Evolutionary conservation across 2,113 vertebrate genomes (phyloP), one percentile per base, ranked within the genome.

Genomic region (Triplophysa tibetana): DNA sequence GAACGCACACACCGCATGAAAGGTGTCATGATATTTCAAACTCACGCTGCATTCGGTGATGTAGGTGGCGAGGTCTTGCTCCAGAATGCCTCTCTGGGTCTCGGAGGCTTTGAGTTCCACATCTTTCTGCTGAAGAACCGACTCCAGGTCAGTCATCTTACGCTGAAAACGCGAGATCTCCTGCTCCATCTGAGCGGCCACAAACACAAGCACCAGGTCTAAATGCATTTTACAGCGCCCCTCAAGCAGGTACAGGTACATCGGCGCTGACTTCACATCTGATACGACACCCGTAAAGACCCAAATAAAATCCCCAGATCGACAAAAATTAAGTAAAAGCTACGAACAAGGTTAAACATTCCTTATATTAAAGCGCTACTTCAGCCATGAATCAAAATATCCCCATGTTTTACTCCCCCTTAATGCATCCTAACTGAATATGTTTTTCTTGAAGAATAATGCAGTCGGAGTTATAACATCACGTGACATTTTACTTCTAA

Each of bases 21-120:
- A 38, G 33, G 33, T 38, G 10, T 45, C 10, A 2, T 2, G 11
- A 2, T 9, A 17, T 16, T 16, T 16, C 4, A 17, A 74, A 93
- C 98, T 98, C 94, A 99, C 98, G 87, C 97, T 99, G 94, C 98
- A 99, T 91, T 99, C 97, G 80, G 98, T 99, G 91, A 99, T 99
- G 94, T 99, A 99, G 89, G 97, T 99, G 87, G 98, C 98, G 83
- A 99, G 95, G 92, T 99, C 98, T 91, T 99, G 97, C 88, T 99
- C 98, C 89, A 99, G 94, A 90, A 98, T 96, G 91, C 94, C 95
- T 90, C 97, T 93, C 92, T 99, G 97, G 84, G 96, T 97, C 93
- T 99, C 98, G 75, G 97, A 98, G 85, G 98, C 96, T 93, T 99
- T 97, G 87, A 99, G 94, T 92, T 99, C 98, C 93, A 98, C 96